phyloP scores from a whole-genome alignment of 2,888 invertebrate species.

The Chirona hameri region DNA sequence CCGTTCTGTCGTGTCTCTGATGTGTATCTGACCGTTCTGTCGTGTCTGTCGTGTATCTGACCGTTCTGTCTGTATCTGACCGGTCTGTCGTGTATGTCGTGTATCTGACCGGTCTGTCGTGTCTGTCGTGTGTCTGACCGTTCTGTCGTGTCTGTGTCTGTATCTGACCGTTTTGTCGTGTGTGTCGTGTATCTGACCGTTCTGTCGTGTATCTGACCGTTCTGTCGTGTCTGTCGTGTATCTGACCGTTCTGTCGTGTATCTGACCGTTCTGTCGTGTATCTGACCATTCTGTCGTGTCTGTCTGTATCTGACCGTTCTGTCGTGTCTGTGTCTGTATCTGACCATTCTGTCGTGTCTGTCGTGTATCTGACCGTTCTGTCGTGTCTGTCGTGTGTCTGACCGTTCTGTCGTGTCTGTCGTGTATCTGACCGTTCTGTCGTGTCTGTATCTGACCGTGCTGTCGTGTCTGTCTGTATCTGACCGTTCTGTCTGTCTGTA shows the following conservation, averaged over 20 bases:
- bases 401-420: not conserved
- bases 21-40: not conserved
- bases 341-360: not conserved
- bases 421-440: not conserved
- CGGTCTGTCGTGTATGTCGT: no score
- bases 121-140: not conserved
- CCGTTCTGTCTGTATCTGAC: no score
- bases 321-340: not conserved
- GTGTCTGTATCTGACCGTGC: not conserved
- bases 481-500: not conserved
- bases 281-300: not conserved
- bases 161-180: not conserved
- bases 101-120: not conserved
- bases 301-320: not conserved
- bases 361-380: not conserved
- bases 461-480: no score
- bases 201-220: no score
- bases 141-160: no score
- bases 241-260: not conserved
- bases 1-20: no score
- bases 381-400: not conserved
- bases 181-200: not conserved
- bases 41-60: not conserved
- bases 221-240: no score
- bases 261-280: not conserved